A percentile compares a stretch with the other conserved stretches of the same genome.
Conservation (phyloP, 2,888 invertebrate genomes). For the Synanthedon andrenaeformis region DNA sequence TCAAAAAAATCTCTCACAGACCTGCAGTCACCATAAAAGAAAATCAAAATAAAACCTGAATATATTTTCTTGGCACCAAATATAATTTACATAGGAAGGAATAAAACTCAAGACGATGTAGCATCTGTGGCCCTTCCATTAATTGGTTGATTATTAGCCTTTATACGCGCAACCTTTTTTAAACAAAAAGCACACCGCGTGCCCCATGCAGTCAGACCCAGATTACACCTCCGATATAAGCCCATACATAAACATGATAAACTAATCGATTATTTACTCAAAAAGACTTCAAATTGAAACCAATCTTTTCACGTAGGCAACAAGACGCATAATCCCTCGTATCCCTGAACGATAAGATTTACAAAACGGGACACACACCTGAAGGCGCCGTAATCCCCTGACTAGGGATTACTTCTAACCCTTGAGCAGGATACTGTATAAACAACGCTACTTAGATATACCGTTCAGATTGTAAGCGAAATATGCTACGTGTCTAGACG, state of each 20-base stretch:
- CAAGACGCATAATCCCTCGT: conserved; percentile 17
- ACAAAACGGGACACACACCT: conserved; percentile 34
- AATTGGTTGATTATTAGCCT: too few species aligned
- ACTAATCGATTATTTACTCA: conserved; percentile 33
- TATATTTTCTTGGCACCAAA: too few species aligned
- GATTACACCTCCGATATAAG: conserved; percentile 47
- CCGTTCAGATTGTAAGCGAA: conserved; percentile 21
- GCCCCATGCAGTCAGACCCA: conserved; percentile 13
- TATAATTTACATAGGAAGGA: too few species aligned
- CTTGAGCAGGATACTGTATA: conserved; percentile 24
- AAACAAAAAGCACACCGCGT: not conserved
- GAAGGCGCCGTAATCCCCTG: conserved; percentile 35
- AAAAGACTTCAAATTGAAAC: conserved; percentile 10
- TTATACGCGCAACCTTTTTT: too few species aligned
- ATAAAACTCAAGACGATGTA: too few species aligned
- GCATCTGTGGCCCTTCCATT: too few species aligned
- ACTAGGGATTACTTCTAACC: conserved; percentile 45
- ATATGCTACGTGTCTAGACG: conserved; percentile 1
- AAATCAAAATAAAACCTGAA: too few species aligned
- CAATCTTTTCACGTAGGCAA: conserved; percentile 11
- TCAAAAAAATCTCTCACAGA: too few species aligned
- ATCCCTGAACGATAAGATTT: conserved; percentile 7
- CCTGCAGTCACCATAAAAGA: too few species aligned
- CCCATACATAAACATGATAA: conserved; percentile 39
- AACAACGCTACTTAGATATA: conserved; percentile 28